Evolutionary conservation across 2,113 vertebrate genomes (phyloP), one percentile per base, ranked within the genome.

Genomic region (Oenanthe oenanthe): DNA sequence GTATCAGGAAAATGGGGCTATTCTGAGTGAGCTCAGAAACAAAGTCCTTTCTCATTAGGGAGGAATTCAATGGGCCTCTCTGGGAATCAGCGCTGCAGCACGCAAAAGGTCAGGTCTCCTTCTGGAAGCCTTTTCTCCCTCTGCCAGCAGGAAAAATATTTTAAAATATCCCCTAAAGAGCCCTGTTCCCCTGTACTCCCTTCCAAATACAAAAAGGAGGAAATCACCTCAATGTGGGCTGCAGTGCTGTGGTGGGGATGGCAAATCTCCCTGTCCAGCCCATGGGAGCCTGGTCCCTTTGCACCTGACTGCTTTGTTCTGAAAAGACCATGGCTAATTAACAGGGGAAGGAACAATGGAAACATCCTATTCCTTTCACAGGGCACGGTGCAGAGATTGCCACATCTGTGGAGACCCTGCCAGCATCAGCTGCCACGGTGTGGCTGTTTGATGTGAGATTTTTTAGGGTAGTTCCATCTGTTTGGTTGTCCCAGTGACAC

Each of bases 11-110:
- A 83, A 72, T 0, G 1, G 42, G 58, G 54, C 86, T 80, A 9
- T 86, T 88, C 82, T 90, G 13, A 0, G 66, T 36, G 50, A 89
- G 42, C 77, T 83, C 43, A 63, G 70, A 92, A 88, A 66, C 74
- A 88, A 95, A 87, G 81, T 87, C 92, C 57, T 85, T 94, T 73
- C 81, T 96, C 91, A 66, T 73, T 82, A 92, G 82, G 85, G 74
- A 96, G 65, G 93, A 92, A 95, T 88, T 91, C 8, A 5, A 51
- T 0, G 1, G 58, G 74, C 82, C 78, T 70, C 36, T 2, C 84
- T 73, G 89, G 80, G 71, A 95, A 60, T 76, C 5, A 2, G 51
- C 14, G 12, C 38, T 0, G 0, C 5, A 0, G 67, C 77, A 70
- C 1, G 0, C 50, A 47, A 89, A 94, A 94, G 88, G 87, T 90